phyloP scores from a whole-genome alignment of 2,888 invertebrate species.

The Candidula unifasciata region DNA sequence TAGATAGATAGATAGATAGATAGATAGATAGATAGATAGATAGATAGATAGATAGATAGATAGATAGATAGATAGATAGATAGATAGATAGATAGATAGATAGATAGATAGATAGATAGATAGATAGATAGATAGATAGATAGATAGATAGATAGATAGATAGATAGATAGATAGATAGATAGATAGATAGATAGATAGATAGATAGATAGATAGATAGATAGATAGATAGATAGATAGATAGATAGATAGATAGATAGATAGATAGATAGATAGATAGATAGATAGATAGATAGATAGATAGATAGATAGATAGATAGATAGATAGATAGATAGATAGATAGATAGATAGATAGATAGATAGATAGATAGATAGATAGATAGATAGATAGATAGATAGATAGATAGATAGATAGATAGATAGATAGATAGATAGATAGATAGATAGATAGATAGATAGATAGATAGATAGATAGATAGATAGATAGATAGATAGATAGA shows the following conservation, averaged over 20 bases:
- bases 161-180: neutral
- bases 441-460: constrained; percentile 16
- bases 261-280: constrained; percentile 21
- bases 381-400: neutral
- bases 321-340: constrained; percentile 34
- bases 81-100: no score
- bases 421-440: constrained; percentile 16
- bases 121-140: neutral
- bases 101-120: no score
- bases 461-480: constrained; percentile 15
- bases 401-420: neutral
- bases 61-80: no score
- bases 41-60: no score
- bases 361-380: constrained; percentile 5
- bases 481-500: no score
- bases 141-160: neutral
- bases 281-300: constrained; percentile 34
- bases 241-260: constrained; percentile 1
- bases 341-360: constrained; percentile 14
- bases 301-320: constrained; percentile 17
- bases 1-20: neutral
- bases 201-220: constrained; percentile 26
- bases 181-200: neutral
- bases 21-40: no score
- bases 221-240: constrained; percentile 16